Conservation (phyloP, 2,797 vertebrate species). For the Danionella dracula region DNA sequence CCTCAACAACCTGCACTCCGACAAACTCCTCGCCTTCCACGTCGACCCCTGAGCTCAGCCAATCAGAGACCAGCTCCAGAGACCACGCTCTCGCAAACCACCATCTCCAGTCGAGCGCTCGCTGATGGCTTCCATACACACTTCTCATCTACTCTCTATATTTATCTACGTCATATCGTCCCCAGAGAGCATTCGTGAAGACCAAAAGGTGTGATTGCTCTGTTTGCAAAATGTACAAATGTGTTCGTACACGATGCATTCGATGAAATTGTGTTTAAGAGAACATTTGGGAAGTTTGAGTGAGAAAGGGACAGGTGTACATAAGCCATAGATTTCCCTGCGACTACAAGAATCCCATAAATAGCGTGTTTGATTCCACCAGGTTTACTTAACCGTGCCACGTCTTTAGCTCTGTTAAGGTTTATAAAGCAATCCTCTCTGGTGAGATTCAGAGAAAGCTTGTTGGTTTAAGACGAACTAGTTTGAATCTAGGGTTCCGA, state of each 20-base stretch:
- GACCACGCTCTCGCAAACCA: too few species aligned
- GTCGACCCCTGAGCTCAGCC: conserved; percentile 62
- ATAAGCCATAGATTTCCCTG: conserved; percentile 56
- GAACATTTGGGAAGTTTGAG: conserved; percentile 55
- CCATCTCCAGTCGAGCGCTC: conserved; percentile 23
- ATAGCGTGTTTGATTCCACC: conserved; percentile 40
- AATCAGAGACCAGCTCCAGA: neutral
- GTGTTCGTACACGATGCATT: conserved; percentile 3
- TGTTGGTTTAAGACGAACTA: conserved; percentile 43
- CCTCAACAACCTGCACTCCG: conserved; percentile 75
- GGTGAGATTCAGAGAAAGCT: conserved; percentile 42
- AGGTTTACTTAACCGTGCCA: conserved; percentile 44
- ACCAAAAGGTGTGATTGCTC: conserved; percentile 40
- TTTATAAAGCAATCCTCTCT: conserved; percentile 22
- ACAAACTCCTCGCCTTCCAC: conserved; percentile 76
- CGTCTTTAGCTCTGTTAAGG: conserved; percentile 1
- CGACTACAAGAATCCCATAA: too few species aligned
- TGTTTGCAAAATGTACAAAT: conserved; percentile 34
- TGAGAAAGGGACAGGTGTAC: conserved; percentile 63
- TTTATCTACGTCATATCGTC: conserved; percentile 27
- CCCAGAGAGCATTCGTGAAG: conserved; percentile 19
- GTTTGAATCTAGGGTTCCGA: conserved; percentile 42
- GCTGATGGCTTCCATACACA: conserved; percentile 22
- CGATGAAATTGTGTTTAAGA: conserved; percentile 41
- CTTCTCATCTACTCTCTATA: neutral